Conservation (phyloP, 2,797 vertebrate species). For the Cynopterus sphinx region DNA sequence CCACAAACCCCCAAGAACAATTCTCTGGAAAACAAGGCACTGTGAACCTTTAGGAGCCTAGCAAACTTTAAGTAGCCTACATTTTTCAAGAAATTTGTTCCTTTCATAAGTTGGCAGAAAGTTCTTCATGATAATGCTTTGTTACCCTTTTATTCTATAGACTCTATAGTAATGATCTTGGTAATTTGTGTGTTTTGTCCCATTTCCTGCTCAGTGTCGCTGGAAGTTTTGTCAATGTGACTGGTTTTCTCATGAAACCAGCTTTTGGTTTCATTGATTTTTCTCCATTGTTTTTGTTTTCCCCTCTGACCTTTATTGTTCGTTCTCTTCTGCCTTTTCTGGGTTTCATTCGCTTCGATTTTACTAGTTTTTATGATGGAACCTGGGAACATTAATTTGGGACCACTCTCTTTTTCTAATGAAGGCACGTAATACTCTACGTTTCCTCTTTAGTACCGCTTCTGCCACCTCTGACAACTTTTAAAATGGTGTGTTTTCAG, state of each 20-base stretch:
- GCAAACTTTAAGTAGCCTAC: background rate
- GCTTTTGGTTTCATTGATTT: background rate
- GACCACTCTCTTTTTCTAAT: background rate
- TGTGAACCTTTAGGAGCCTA: background rate
- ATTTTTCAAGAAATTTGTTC: background rate
- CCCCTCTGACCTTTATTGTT: background rate
- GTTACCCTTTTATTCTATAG: background rate
- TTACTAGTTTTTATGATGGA: background rate
- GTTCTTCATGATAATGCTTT: background rate
- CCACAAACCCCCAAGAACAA: background rate
- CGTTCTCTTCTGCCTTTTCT: background rate
- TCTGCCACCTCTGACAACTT: background rate
- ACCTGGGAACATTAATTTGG: background rate
- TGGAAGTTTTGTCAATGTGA: background rate
- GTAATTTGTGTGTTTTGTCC: background rate
- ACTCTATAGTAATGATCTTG: background rate
- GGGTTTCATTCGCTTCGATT: background rate
- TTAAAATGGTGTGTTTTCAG: background rate
- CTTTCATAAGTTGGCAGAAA: background rate
- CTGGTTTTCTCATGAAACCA: background rate
- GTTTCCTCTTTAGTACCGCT: background rate
- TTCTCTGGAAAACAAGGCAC: background rate
- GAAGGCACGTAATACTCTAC: background rate
- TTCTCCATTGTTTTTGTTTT: background rate
- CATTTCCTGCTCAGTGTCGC: background rate